phyloP scores from a whole-genome alignment of 2,797 vertebrate genomes.

The Rhinoraja longicauda region DNA sequence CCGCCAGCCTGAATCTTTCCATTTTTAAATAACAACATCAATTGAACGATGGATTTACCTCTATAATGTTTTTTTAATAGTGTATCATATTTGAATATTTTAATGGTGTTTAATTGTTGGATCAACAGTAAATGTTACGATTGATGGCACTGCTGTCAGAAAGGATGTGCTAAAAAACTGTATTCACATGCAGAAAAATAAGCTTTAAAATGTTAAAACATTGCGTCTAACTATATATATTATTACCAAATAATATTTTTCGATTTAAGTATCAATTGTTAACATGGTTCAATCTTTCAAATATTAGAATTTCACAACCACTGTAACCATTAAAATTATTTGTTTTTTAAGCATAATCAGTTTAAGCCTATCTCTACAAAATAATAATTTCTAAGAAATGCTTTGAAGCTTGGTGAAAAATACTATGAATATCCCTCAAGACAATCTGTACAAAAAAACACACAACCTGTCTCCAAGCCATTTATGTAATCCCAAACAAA shows the following conservation, averaged over 20 bases:
- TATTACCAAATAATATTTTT: neutral
- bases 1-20: neutral
- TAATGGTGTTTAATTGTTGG: neutral
- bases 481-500: constrained; percentile 1
- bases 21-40: neutral
- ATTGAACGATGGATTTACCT: neutral
- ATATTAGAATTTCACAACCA: neutral
- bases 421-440: neutral
- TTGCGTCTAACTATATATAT: neutral
- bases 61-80: neutral
- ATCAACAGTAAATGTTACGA: neutral
- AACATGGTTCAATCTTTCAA: neutral
- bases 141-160: neutral
- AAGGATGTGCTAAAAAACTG: neutral
- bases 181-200: neutral
- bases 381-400: neutral
- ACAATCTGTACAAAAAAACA: neutral
- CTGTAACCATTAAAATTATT: neutral
- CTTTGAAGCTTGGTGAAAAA: neutral
- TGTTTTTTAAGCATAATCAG: neutral
- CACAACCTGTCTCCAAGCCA: neutral
- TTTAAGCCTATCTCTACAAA: neutral
- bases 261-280: neutral
- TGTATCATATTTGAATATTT: neutral
- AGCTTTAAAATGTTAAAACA: neutral